Percentiles rank a stretch among this genome's conserved stretches.
Evolutionary conservation across 2,888 invertebrate genomes (phyloP).

Genomic region (Liposcelis brunnea): DNA sequence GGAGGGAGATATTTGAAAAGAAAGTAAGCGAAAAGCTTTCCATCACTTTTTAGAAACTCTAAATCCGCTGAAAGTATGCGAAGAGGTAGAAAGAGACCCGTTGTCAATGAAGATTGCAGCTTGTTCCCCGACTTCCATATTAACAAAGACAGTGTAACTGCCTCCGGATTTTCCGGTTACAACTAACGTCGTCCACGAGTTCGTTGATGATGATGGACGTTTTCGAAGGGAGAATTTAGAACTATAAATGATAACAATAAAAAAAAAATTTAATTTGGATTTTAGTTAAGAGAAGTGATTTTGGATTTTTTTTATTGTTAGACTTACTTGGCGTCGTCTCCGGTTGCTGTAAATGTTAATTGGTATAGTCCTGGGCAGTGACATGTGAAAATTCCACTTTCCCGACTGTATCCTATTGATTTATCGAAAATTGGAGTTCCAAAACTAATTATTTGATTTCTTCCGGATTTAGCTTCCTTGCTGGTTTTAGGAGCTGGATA

Average conservation of each 20-base stretch:
- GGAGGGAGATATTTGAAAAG: neutral
- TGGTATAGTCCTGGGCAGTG: conserved; percentile 31
- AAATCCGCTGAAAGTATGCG: conserved; percentile 24
- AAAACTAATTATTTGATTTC: neutral
- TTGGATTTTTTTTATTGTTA: no score
- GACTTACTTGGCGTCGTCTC: conserved; percentile 31
- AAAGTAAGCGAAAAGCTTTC: conserved; percentile 3
- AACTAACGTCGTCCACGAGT: conserved; percentile 21
- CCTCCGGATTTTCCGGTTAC: conserved; percentile 17
- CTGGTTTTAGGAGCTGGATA: no score
- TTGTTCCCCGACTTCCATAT: conserved; percentile 15
- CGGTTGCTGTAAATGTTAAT: conserved; percentile 28
- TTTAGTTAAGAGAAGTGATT: no score
- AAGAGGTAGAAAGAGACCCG: conserved; percentile 11
- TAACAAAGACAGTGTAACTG: neutral
- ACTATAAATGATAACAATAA: no score
- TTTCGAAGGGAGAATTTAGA: conserved; percentile 2
- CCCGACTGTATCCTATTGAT: neutral
- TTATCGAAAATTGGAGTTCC: neutral
- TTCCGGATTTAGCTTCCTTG: no score
- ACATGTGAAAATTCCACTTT: conserved; percentile 23
- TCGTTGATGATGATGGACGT: neutral
- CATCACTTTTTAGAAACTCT: conserved; percentile 26
- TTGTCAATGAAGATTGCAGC: conserved; percentile 15
- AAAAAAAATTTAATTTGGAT: no score